A percentile compares a stretch with the other conserved stretches of the same genome.
phyloP scores from a whole-genome alignment of 2,888 invertebrate genomes.

The Melangyna quadrimaculata region DNA sequence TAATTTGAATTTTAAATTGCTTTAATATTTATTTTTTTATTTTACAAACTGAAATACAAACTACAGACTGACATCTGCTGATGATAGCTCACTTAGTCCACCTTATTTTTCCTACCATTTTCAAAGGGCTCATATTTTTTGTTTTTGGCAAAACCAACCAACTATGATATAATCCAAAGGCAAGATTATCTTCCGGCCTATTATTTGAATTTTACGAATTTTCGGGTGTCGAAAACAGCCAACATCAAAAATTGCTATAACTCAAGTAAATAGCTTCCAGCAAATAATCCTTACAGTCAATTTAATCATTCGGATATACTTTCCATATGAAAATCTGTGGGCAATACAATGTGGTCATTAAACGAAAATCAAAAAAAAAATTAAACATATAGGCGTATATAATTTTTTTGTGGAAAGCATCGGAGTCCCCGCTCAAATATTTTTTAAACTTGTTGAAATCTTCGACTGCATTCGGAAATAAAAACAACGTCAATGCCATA shows the following conservation, averaged over 20 bases:
- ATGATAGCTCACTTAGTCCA: no score
- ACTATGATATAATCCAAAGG: no score
- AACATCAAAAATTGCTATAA: not conserved
- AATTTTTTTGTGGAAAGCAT: not conserved
- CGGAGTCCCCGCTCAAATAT: not conserved
- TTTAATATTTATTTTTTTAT: no score
- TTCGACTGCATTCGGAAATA: not conserved
- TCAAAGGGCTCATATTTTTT: no score
- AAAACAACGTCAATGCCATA: slow-evolving; percentile 13
- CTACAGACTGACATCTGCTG: no score
- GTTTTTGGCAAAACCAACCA: no score
- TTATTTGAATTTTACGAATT: not conserved
- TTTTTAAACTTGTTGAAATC: slow-evolving; percentile 16
- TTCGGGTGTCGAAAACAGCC: not conserved
- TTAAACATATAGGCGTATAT: not conserved
- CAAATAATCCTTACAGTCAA: not conserved
- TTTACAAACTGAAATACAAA: no score
- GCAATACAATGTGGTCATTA: not conserved
- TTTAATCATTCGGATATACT: not conserved
- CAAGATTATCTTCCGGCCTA: not conserved
- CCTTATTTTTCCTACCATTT: no score
- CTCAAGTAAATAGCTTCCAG: not conserved
- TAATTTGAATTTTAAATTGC: no score
- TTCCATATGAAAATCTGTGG: not conserved
- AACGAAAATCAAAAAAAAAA: not conserved